These are phyloP conservation scores for Diorhabda carinulata DNA, from an alignment of 1,140 invertebrate species.

Conservation along the genomic window DNA sequence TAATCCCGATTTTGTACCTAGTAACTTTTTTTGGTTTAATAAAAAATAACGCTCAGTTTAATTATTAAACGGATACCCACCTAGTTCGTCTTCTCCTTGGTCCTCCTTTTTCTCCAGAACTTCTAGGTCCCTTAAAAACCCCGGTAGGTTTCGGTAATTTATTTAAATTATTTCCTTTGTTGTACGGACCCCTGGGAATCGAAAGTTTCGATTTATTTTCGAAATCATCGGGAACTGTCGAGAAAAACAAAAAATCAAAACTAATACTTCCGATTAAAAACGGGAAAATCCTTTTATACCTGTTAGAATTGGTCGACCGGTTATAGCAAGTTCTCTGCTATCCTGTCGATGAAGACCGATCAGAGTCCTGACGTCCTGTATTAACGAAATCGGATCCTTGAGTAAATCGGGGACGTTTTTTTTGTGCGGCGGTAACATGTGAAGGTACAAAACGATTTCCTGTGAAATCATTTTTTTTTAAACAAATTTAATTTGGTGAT, in stretches of 20 bases:
- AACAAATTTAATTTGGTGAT: neutral
- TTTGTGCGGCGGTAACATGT: slow-evolving; percentile 80
- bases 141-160: slow-evolving; percentile 31
- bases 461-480: slow-evolving; percentile 30
- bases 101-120: slow-evolving; percentile 40
- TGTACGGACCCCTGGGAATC: slow-evolving; percentile 23
- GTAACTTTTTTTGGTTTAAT: too few species aligned
- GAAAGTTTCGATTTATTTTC: slow-evolving; percentile 30
- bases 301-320: slow-evolving; percentile 69
- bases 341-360: slow-evolving; percentile 87
- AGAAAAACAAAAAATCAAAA: slow-evolving; percentile 7
- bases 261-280: neutral
- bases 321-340: slow-evolving; percentile 74
- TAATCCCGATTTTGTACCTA: too few species aligned
- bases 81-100: slow-evolving; percentile 42
- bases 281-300: slow-evolving; percentile 14
- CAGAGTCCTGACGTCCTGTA: slow-evolving; percentile 82
- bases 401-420: slow-evolving; percentile 91
- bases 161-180: slow-evolving; percentile 27
- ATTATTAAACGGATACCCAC: slow-evolving; percentile 9
- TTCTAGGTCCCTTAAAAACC: slow-evolving; percentile 28
- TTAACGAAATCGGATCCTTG: slow-evolving; percentile 80
- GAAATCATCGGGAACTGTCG: slow-evolving; percentile 31
- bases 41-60: too few species aligned
- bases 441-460: slow-evolving; percentile 87